Evolutionary conservation across 2,113 vertebrate genomes (phyloP).

Genomic region (Otus sunia): DNA sequence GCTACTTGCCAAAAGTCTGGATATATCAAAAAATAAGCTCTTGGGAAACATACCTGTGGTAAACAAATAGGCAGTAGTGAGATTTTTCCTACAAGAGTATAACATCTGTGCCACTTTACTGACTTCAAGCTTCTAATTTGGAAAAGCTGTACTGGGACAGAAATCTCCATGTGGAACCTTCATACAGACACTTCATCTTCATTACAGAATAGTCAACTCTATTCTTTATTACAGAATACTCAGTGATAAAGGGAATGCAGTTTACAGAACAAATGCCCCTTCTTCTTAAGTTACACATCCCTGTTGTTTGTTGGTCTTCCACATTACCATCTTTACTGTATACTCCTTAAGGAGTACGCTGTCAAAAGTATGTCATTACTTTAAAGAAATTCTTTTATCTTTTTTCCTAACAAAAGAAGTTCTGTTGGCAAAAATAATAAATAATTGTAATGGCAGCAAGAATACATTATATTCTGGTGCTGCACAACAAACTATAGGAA

Average conservation of each 20-base stretch:
- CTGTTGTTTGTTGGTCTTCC: background rate
- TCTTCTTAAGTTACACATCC: background rate
- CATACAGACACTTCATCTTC: background rate
- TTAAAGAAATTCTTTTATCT: background rate
- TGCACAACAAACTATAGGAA: background rate
- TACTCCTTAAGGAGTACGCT: background rate
- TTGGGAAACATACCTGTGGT: background rate
- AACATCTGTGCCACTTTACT: background rate
- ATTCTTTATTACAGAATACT: background rate
- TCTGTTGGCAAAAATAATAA: background rate
- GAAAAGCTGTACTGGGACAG: background rate
- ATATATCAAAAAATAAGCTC: background rate
- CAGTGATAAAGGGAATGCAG: background rate
- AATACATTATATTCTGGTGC: background rate
- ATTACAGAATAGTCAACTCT: background rate
- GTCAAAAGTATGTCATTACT: background rate
- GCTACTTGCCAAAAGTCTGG: conserved; percentile 2
- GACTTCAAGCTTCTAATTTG: background rate
- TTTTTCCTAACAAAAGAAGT: background rate
- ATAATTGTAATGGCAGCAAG: background rate
- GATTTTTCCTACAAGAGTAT: background rate
- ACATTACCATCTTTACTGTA: background rate
- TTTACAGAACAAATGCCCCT: background rate
- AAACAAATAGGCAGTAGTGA: conserved; percentile 18
- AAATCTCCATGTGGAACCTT: background rate